phyloP scores from a whole-genome alignment of 2,888 invertebrate genomes.

The Nemapogon koenigi region DNA sequence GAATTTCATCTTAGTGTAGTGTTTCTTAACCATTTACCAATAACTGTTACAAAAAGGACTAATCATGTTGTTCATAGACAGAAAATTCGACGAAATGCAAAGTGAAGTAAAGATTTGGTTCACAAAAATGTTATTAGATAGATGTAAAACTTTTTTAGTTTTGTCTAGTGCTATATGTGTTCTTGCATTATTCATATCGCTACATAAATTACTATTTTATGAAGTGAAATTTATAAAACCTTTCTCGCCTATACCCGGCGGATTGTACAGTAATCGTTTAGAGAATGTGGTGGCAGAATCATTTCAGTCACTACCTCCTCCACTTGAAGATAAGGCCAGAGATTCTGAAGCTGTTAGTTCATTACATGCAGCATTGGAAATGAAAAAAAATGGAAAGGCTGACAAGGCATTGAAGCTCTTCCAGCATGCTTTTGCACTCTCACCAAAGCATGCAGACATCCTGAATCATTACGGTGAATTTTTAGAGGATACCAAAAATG shows the following conservation, averaged over 20 bases:
- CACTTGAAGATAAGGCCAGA: conserved; percentile 29
- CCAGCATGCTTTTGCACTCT: conserved; percentile 89
- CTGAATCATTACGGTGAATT: conserved; percentile 93
- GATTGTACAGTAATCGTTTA: conserved; percentile 44
- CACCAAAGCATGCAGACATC: conserved; percentile 92
- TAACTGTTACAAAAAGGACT: conserved; percentile 5
- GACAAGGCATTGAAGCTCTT: conserved; percentile 87
- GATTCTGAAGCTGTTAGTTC: conserved; percentile 83
- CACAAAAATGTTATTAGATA: conserved; percentile 46
- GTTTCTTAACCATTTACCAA: too few species aligned
- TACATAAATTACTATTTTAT: conserved; percentile 43
- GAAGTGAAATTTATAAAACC: conserved; percentile 44
- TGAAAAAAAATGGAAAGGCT: conserved; percentile 80
- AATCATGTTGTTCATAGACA: conserved; percentile 52
- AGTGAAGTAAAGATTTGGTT: conserved; percentile 20
- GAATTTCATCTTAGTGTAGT: too few species aligned
- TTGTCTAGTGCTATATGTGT: conserved; percentile 51
- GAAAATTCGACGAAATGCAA: conserved; percentile 36
- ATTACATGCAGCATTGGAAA: conserved; percentile 83
- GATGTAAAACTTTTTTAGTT: conserved; percentile 48
- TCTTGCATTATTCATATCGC: conserved; percentile 43
- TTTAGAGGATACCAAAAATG: conserved; percentile 82
- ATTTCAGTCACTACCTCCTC: conserved; percentile 21
- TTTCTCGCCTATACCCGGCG: conserved; percentile 49
- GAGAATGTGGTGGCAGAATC: conserved; percentile 35